Evolutionary conservation across 2,888 invertebrate genomes (phyloP), one percentile per base, ranked within the genome.

Genomic region (Aleiodes testaceus): DNA sequence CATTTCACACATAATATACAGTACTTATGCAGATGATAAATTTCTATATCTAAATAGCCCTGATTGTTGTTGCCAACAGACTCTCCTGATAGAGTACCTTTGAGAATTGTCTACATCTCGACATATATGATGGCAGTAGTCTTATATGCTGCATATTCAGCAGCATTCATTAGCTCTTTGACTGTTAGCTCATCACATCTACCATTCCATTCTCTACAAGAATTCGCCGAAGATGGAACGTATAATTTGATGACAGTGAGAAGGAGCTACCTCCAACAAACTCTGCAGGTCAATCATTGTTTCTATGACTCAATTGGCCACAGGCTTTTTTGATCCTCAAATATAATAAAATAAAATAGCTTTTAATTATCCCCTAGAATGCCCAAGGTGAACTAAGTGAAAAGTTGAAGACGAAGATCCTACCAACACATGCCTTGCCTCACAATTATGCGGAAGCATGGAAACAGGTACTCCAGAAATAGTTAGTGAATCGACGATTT

Each of bases 181-280:
- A 69, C 76, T 1, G 55, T 70, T 26, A 64, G 63, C 3, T 42
- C 16, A 7, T 55, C 72, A 2, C 73, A 26, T 36, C 66, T 84
- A 47, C 84, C 84, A 2, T 86, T 86, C 66, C 69, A 76, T 7
- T 80, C 77, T 12, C 3, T 82, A 12, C 78, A 81, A 12, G 83
- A 77, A 14, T 84, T 84, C 26, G 77, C 77, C 3, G 26, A 71
- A 0, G 79, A 83, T 6, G 80, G 81, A 4, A 76, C 80, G 0
- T 86, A 85, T 70, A 67, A 72, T 20, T 53, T 86, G 18, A 79
- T 81, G 11, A 78, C 77, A 3, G 69, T 77, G 16, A 74, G 69
- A 45, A 75, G 81, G 26, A 81, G 81, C 30, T 78, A 80, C 0
- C 80, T 83, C 22, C 78, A 79, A 42, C 77, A 81, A 14, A 45